Percentiles rank a stretch among this genome's conserved stretches.
Conservation (phyloP, 2,888 invertebrate genomes). For the Torymus tubicola region DNA sequence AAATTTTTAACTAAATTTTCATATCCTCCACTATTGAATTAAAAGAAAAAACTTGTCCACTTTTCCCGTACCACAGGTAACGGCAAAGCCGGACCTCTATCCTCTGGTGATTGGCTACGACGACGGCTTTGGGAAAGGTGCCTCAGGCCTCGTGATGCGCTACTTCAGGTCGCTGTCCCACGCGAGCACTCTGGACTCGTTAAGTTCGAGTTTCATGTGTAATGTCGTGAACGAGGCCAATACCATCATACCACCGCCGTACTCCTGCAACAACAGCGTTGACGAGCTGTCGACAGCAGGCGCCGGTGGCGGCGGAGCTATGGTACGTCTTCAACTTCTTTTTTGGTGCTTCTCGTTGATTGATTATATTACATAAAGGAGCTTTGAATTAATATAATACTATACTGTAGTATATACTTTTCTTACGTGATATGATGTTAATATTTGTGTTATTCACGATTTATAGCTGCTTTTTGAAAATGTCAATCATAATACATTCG, state of each 20-base stretch:
- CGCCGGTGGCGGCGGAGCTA: background rate
- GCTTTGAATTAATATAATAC: background rate
- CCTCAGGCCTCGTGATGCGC: constrained; percentile 90
- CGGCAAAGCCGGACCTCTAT: constrained; percentile 90
- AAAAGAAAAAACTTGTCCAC: too few relatives aligned
- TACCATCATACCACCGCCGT: constrained; percentile 89
- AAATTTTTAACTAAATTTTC: too few relatives aligned
- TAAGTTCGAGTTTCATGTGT: constrained; percentile 92
- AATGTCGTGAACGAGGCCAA: constrained; percentile 91
- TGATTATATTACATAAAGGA: too few relatives aligned
- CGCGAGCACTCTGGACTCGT: constrained; percentile 90
- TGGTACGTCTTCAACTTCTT: constrained; percentile 9
- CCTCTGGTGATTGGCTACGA: constrained; percentile 90
- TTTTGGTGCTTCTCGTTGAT: background rate
- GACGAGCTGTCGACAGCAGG: constrained; percentile 78
- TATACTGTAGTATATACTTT: too few relatives aligned
- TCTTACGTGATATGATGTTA: too few relatives aligned
- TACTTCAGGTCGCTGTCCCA: constrained; percentile 90
- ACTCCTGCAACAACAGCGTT: constrained; percentile 87
- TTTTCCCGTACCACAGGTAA: constrained; percentile 80
- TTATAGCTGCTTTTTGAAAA: too few relatives aligned
- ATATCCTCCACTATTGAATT: too few relatives aligned
- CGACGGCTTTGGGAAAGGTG: constrained; percentile 81
- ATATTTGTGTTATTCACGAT: too few relatives aligned
- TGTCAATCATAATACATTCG: too few relatives aligned